Base-by-base conservation (phyloP, 2,113 vertebrate genomes). In the Pagrus major region DNA sequence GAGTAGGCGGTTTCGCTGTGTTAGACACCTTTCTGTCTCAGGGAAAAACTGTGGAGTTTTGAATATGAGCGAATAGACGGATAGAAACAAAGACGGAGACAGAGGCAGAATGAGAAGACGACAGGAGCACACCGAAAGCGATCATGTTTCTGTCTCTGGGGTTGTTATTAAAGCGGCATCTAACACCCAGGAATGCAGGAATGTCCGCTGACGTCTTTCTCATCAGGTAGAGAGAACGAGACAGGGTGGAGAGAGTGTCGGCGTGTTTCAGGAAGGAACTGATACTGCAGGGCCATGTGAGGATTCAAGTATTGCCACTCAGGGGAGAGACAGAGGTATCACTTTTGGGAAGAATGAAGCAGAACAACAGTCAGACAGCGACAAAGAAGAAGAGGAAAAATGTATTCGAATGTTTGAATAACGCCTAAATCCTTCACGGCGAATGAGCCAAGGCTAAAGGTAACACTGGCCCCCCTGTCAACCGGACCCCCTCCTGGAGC, bases 131-230 rank as follows among this genome's bases (percentile, higher is more conserved):
- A 9, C 29, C 31, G 67, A 74, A 51, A 51, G 61, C 2, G 86
- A 73, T 88, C 71, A 0, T 59, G 49, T 87, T 86, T 86, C 84
- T 85, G 56, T 94, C 89, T 94, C 93, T 84, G 79, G 91, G 85
- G 91, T 92, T 92, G 89, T 94, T 94, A 94, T 88, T 75, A 27
- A 93, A 93, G 92, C 84, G 41, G 73, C 78, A 80, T 73, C 80
- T 35, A 76, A 86, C 89, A 92, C 91, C 76, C 81, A 4, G 93
- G 91, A 81, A 91, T 86, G 91, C 94, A 91, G 95, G 93, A 96
- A 95, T 86, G 95, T 91, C 90, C 88, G 10, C 84, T 90, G 81
- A 92, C 77, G 76, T 93, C 90, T 93, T 91, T 82, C 85, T 91
- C 55, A 73, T 88, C 81, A 81, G 69, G 49, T 71, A 63, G 37